Percentiles rank a stretch among this genome's conserved stretches.
Evolutionary conservation across 2,888 invertebrate genomes (phyloP).

Genomic region (Morpho achilles): DNA sequence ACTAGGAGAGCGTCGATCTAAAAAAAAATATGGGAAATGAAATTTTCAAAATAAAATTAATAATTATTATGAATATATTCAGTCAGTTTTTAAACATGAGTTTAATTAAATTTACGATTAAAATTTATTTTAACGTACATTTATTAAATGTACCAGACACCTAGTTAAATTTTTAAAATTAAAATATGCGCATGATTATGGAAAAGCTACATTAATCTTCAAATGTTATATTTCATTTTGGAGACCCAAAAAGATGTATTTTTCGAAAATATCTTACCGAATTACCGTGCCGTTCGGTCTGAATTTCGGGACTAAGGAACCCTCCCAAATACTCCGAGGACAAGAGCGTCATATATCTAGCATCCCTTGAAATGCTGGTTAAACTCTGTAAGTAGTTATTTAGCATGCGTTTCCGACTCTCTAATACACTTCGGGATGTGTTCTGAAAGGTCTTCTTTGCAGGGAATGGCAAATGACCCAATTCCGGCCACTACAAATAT

Average conservation of each 20-base stretch:
- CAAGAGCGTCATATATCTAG: slow-evolving; percentile 59
- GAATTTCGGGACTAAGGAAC: slow-evolving; percentile 67
- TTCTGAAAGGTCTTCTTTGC: slow-evolving; percentile 97
- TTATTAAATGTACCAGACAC: no score
- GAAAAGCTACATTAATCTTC: no score
- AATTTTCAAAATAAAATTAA: neutral
- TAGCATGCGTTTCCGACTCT: slow-evolving; percentile 89
- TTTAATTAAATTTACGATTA: no score
- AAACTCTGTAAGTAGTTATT: slow-evolving; percentile 89
- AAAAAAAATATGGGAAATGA: no score
- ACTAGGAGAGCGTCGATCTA: slow-evolving; percentile 84
- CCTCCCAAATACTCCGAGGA: slow-evolving; percentile 66
- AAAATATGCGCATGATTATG: no score
- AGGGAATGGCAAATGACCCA: slow-evolving; percentile 89
- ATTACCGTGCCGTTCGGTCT: slow-evolving; percentile 63
- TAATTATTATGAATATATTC: no score
- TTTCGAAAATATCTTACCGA: slow-evolving; percentile 36
- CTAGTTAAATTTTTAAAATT: no score
- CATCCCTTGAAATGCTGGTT: slow-evolving; percentile 53
- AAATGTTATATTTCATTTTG: no score
- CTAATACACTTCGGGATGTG: slow-evolving; percentile 90
- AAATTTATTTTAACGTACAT: no score
- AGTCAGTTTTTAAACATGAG: no score
- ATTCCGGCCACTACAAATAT: slow-evolving; percentile 83
- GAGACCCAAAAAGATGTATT: no score